Evolutionary conservation across 2,113 vertebrate genomes (phyloP), one percentile per base, ranked within the genome.

Genomic region (Tachuris rubrigastra): DNA sequence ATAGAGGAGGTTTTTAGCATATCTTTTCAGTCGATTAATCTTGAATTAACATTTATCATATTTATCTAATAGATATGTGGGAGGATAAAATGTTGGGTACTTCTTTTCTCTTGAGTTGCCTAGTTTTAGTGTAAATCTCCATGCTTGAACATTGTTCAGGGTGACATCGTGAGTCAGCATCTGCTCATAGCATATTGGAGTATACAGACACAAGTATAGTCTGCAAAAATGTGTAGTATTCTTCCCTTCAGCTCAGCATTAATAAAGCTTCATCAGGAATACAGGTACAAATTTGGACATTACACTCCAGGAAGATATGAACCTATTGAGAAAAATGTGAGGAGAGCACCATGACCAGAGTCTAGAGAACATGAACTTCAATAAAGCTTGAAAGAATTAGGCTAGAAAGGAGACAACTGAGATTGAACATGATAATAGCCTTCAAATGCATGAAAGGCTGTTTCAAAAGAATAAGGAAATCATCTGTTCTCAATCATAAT

Each of bases 381-480:
- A 50, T 46, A 77, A 90, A 84, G 76, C 79, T 92, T 80, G 83
- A 95, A 94, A 93, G 63, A 88, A 94, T 66, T 53, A 73, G 68
- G 75, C 67, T 88, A 71, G 68, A 74, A 65, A 90, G 63, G 83
- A 95, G 88, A 83, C 59, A 95, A 66, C 75, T n/a, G 76, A 95
- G 79, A 95, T 58, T 55, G 92, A 77, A 84, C 86, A 93, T 19
- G 82, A 88, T 90, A 93, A 96, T 90, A 83, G 79, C 76, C 50
- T 95, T 94, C 75, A 86, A 92, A 96, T 71, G 84, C 62, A 92
- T 63, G 69, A 95, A 97, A 92, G 55, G 33, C 44, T 77, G 46
- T 63, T 93, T 94, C 83, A 86, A 74, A 94, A 97, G 90, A 84
- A 71, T 67, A 90, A 92, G 86, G 83, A 96, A 93, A 95, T 93